Base-by-base conservation (phyloP, 2,888 invertebrate species). In the Dione vanillae region DNA sequence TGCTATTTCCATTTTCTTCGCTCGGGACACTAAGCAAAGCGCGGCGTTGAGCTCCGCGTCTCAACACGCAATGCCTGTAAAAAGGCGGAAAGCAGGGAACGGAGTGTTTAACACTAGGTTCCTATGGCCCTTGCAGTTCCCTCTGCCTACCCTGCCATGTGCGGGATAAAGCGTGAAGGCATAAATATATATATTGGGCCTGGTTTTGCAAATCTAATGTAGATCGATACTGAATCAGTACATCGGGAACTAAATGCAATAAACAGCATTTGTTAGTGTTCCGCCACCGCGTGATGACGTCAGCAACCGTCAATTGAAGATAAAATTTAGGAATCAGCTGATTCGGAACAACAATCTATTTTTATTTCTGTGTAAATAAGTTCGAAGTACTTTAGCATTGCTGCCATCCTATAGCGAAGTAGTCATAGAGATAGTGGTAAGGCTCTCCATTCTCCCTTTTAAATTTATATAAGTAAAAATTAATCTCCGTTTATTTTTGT, bases 231-330 rank as follows among this genome's bases (percentile, higher is more conserved):
- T 62, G 41, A 68, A 19, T 68, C 52, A 61, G 52, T 62, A 61
- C 43, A 20, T 45, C 27, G 45, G 11, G 35, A 68, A 54, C 62
- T 62, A 62, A 47, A 47, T 68, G 19, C 62, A n/a, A 54, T 68
- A 68, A 68, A 68, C 68, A 68, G 20, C 54, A 37, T 62, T 41
- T 59, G 49, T 51, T 37, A 62, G 8, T 49, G 35, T 52, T 19
- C 52, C 35, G 6, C 27, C 19, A 2, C 27, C 10, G 20, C 40
- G 52, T 16, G 45, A 45, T 68, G 68, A 68, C 62, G 68, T 68
- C 51, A 67, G 27, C 62, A 37, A 45, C 43, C 35, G 27, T 54
- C 43, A 51, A 27, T 43, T 35, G 49, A 68, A 45, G 61, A 45
- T 61, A 62, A 45, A 62, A 52, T 68, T 62, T 49, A 47, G 49